Base-by-base conservation (phyloP, 1,140 invertebrate species). In the Luehdorfia chinensis region DNA sequence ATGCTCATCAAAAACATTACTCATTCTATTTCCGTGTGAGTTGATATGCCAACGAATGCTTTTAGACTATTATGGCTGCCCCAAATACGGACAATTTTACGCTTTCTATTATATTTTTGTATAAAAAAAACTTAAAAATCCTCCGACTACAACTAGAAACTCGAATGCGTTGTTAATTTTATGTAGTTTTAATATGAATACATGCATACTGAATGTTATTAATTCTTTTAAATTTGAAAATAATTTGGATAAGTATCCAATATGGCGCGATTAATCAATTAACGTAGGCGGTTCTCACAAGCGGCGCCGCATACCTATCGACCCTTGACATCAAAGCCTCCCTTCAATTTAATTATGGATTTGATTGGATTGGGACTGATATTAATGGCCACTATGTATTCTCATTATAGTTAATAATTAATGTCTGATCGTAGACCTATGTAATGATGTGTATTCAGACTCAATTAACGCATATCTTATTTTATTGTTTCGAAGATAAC, bases 331-430 rank as follows among this genome's bases (percentile, higher is more conserved):
- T 62, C 59, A 59, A 62, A 62, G 59, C 55, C 27, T 49, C 51
- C 51, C 49, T 62, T 60, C 52, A 55, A 49, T 55, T 55, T 51
- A 51, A 55, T 59, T 47, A 51, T 49, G 37, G 41, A 39, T 49
- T 53, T 58, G 50, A 57, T 51, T 47, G 34, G 44, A 43, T 41
- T n/a, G n/a, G n/a, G n/a, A n/a, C 37, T 13, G 21, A 27, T 41
- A 41, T 43, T 43, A 43, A 43, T 28, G 39, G 27, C 25, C 8
- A 15, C 39, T 43, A 43, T 43, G 15, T 41, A 7, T 28, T 43
- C 39, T 16, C 13, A 30, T 30, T 16, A 43, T 25, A 43, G 21
- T 43, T 30, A 43, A 43, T 30, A 43, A 43, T 43, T 43, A 43
- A 43, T 30, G 14, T 30, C 25, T 11, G 11, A n/a, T n/a, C 21